These are phyloP conservation scores for Delphinapterus leucas DNA, from an alignment of 2,113 vertebrate genomes.

Conservation along the genomic window DNA sequence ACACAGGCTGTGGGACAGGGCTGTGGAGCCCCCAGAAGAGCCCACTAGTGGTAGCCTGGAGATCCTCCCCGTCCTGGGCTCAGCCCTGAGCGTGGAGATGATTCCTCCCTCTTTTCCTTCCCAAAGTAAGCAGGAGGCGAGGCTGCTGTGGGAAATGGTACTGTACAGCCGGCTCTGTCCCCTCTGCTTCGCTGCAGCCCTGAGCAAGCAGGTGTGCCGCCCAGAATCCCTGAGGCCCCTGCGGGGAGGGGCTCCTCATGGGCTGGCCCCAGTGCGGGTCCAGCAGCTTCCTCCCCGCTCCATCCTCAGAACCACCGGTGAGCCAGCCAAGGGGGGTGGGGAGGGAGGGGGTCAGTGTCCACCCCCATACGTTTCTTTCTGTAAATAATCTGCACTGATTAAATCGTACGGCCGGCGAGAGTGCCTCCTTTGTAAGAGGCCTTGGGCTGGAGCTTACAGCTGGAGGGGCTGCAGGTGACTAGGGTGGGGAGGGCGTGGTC, in stretches of 20 bases:
- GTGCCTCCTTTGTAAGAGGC: slow-evolving; percentile 1
- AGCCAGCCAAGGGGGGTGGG: not conserved
- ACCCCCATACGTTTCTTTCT: slow-evolving; percentile 30
- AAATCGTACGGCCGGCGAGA: slow-evolving; percentile 44
- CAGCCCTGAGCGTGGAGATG: not conserved
- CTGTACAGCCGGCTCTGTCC: slow-evolving; percentile 45
- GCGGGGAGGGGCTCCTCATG: not conserved
- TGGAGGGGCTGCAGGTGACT: not conserved
- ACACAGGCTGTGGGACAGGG: not conserved
- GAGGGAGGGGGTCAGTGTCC: not conserved
- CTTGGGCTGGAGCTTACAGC: not conserved
- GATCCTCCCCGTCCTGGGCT: not conserved
- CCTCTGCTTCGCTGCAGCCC: not conserved
- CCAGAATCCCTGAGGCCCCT: not conserved
- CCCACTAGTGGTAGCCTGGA: not conserved
- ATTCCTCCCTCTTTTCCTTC: not conserved
- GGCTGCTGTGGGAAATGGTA: slow-evolving; percentile 65
- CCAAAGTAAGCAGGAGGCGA: not conserved
- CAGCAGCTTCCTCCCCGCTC: not conserved
- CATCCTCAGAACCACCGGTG: not conserved
- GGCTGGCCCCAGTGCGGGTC: not conserved
- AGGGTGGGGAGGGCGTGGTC: not conserved
- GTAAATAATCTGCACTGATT: slow-evolving; percentile 74
- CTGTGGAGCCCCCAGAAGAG: not conserved
- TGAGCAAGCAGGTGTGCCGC: not conserved